Base-by-base conservation (phyloP, 1,140 invertebrate species). In the Bacillus rossius region DNA sequence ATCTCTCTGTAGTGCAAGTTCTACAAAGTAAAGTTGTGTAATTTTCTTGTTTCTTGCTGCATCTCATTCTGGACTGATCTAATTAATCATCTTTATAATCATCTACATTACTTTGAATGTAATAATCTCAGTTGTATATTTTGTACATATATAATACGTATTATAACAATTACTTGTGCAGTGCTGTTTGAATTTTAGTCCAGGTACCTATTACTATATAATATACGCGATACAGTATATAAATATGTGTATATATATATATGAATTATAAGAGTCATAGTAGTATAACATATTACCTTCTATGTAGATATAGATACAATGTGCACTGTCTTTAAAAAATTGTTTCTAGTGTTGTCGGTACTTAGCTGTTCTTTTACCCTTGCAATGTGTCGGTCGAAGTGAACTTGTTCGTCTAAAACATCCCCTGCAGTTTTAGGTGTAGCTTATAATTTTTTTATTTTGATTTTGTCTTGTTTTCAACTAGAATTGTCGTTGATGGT, bases 141-240 rank as follows among this genome's bases (percentile, higher is more conserved):
- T 55, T 60, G 58, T 60, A 60, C 53, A 56, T 60, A 60, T 56
- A 57, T 34, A 34, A 4, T 34, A 34, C 29, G 29, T 34, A 34
- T 34, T 34, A 34, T 7, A 19, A 45, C 34, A 42, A 41, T 55
- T 26, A 42, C 52, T 55, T 55, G 58, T 58, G 57, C 49, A 58
- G 38, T 58, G 57, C 52, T 58, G 57, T 58, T 58, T 58, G 19
- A 38, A 58, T 42, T 51, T 57, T 58, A 58, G 57, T 58, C 57
- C 57, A 58, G 57, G 57, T 58, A 58, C 57, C 57, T 58, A 57
- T 22, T 23, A 17, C 13, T 37, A 25, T 13, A 53, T 25, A 37
- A 29, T 57, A 57, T 29, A 57, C 48, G 23, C 26, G 26, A 52
- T 52, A 19, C 22, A 49, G 19, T 57, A 58, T 58, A 58, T 41